Conservation (phyloP, 2,113 vertebrate genomes). For the Macaca mulatta region DNA sequence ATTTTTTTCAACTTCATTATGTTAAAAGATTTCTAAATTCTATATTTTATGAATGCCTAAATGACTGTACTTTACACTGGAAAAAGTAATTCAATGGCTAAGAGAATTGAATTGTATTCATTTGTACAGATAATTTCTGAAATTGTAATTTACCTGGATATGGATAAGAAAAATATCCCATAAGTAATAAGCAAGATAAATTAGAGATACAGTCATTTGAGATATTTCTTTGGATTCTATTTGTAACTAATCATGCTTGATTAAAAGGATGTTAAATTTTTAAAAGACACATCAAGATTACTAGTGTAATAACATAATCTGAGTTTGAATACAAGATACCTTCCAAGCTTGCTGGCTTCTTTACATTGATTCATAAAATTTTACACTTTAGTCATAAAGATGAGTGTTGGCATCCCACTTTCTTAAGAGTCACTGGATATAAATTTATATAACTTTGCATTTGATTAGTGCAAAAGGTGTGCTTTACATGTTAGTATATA, state of each 20-base stretch:
- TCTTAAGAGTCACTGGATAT: neutral
- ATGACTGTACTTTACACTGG: neutral
- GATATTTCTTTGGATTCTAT: neutral
- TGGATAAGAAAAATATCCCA: neutral
- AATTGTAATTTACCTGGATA: constrained; percentile 3
- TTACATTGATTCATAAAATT: neutral
- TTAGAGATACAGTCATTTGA: constrained; percentile 2
- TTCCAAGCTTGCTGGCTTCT: neutral
- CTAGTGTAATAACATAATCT: neutral
- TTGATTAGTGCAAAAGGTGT: neutral
- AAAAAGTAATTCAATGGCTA: neutral
- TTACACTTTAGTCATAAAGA: neutral
- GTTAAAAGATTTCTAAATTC: neutral
- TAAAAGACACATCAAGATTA: neutral
- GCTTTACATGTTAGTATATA: neutral
- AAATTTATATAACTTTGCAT: neutral
- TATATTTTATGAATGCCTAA: neutral
- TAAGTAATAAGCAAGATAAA: neutral
- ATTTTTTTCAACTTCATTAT: neutral
- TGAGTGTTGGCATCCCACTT: neutral
- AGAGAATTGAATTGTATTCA: neutral
- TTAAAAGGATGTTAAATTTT: constrained; percentile 22
- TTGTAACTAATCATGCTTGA: constrained; percentile 27
- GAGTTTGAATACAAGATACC: neutral
- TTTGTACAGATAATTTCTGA: neutral